A percentile compares a stretch with the other conserved stretches of the same genome.
These are phyloP conservation scores for Apotomis turbidana DNA, from an alignment of 2,888 invertebrate species.

Conservation along the genomic window DNA sequence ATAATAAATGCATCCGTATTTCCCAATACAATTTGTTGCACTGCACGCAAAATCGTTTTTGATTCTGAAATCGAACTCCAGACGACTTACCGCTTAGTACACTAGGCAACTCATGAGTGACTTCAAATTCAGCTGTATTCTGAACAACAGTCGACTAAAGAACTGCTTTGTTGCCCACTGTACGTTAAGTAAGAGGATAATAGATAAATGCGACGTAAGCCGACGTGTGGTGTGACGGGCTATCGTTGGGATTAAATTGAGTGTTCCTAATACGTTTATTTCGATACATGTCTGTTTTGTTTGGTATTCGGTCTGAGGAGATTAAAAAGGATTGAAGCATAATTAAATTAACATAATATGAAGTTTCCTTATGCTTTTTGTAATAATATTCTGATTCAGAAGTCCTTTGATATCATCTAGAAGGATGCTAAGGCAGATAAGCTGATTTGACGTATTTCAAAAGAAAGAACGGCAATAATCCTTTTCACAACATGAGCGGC, in stretches of 20 bases:
- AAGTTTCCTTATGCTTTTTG: neutral
- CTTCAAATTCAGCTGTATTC: conserved; percentile 3
- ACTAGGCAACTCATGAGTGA: conserved; percentile 3
- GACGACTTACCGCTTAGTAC: conserved; percentile 17
- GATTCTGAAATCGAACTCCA: conserved; percentile 11
- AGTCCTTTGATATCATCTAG: neutral
- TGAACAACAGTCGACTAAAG: neutral
- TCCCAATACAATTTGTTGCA: neutral
- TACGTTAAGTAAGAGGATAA: conserved; percentile 48
- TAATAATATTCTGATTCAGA: neutral
- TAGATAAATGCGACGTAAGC: conserved; percentile 62
- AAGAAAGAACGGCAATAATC: too few species aligned
- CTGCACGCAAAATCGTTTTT: neutral
- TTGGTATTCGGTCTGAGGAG: conserved; percentile 3
- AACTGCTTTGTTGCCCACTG: conserved; percentile 6
- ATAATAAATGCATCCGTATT: too few species aligned
- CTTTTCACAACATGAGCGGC: too few species aligned
- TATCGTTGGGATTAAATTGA: conserved; percentile 71
- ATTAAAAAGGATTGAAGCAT: conserved; percentile 35
- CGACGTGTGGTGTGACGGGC: conserved; percentile 66
- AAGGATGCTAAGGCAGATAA: neutral
- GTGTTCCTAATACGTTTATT: conserved; percentile 72
- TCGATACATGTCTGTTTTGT: conserved; percentile 55
- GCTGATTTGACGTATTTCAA: neutral
- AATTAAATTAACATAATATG: conserved; percentile 31